Evolutionary conservation across 2,113 vertebrate species (phyloP).

Genomic region (Laticauda colubrina): DNA sequence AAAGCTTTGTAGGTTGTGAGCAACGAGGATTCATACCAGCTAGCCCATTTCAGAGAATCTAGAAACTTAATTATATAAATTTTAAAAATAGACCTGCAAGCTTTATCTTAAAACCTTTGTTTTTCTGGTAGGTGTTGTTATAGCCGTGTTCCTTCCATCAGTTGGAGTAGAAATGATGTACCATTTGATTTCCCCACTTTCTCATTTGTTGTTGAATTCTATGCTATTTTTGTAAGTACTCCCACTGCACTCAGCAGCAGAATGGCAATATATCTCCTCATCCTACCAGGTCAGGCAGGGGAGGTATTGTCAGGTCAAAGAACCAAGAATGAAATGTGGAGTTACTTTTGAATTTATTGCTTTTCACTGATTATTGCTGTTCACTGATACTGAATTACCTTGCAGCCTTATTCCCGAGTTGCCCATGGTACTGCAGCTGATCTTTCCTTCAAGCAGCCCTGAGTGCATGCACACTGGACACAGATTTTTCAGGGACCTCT

Average conservation of each 20-base stretch:
- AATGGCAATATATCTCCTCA: background rate
- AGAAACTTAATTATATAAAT: conserved; percentile 19
- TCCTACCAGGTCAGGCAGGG: background rate
- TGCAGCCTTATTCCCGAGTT: no score
- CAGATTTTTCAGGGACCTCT: no score
- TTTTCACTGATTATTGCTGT: background rate
- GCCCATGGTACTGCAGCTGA: no score
- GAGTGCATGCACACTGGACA: no score
- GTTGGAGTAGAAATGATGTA: background rate
- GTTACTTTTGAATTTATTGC: background rate
- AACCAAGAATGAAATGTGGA: background rate
- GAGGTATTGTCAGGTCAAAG: background rate
- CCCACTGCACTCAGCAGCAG: conserved; percentile 11
- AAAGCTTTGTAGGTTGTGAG: conserved; percentile 9
- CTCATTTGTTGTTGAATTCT: conserved; percentile 46
- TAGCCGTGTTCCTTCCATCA: conserved; percentile 17
- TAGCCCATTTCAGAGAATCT: conserved; percentile 13
- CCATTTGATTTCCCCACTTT: conserved; percentile 25
- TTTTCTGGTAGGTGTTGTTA: conserved; percentile 8
- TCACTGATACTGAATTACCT: background rate
- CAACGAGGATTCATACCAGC: conserved; percentile 20
- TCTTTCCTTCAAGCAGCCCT: no score
- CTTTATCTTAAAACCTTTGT: conserved; percentile 24
- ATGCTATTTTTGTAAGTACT: conserved; percentile 38
- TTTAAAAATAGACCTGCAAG: conserved; percentile 14